These are phyloP conservation scores for Contarinia nasturtii DNA, from an alignment of 1,140 invertebrate species.

Conservation along the genomic window DNA sequence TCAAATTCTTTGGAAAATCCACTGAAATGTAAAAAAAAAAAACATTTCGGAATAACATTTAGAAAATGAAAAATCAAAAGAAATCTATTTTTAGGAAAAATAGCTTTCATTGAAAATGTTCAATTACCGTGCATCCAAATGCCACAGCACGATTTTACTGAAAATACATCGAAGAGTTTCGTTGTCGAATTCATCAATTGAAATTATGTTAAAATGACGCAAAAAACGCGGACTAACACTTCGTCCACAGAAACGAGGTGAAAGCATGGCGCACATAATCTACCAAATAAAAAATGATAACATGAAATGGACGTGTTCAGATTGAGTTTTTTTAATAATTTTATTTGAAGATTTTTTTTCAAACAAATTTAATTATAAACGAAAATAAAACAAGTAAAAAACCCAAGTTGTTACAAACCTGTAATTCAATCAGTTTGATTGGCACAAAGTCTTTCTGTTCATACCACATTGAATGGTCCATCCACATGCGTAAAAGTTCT, in stretches of 20 bases:
- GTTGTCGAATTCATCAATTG: conserved; percentile 82
- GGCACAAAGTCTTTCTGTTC: conserved; percentile 71
- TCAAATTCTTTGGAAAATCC: conserved; percentile 93
- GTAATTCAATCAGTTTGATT: conserved; percentile 76
- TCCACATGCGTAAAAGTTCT: conserved; percentile 72
- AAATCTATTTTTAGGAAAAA: too few species aligned
- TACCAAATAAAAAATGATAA: conserved; percentile 14
- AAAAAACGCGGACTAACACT: conserved; percentile 72
- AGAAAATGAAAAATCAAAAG: too few species aligned
- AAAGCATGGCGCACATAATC: conserved; percentile 76
- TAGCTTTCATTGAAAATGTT: neutral
- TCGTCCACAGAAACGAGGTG: conserved; percentile 51
- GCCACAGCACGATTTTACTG: conserved; percentile 82
- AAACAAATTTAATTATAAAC: neutral
- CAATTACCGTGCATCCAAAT: conserved; percentile 66
- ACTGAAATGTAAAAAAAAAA: conserved; percentile 25
- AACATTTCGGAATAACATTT: neutral
- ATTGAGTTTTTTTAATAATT: neutral
- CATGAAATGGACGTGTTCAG: neutral
- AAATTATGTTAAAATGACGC: conserved; percentile 73
- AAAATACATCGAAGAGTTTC: conserved; percentile 73
- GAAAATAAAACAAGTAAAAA: neutral
- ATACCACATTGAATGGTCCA: conserved; percentile 85
- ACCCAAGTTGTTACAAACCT: conserved; percentile 27
- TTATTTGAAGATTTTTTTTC: neutral